These are phyloP conservation scores for Drosophila austrosaltans DNA, from an alignment of 2,888 invertebrate genomes.

Conservation along the genomic window DNA sequence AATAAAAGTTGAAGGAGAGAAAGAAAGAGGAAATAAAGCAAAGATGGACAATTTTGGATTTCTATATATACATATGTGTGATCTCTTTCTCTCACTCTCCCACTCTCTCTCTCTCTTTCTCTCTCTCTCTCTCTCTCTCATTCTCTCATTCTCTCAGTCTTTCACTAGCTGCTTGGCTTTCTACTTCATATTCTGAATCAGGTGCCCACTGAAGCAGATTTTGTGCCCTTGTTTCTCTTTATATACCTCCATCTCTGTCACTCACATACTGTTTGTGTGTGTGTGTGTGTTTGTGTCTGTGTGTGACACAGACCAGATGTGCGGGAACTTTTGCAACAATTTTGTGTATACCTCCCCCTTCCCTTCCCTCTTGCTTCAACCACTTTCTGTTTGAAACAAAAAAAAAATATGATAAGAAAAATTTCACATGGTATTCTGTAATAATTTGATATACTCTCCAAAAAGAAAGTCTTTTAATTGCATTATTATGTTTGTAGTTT, in stretches of 20 bases:
- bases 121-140: background rate
- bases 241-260: background rate
- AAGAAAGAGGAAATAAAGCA: background rate
- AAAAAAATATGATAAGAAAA: background rate
- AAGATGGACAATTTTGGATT: conserved; percentile 1
- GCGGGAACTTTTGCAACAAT: conserved; percentile 23
- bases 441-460: background rate
- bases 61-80: background rate
- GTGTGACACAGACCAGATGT: conserved; percentile 36
- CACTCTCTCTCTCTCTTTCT: background rate
- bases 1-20: background rate
- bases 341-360: background rate
- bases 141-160: too few species aligned
- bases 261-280: background rate
- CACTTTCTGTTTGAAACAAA: conserved; percentile 12
- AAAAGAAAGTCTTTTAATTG: background rate
- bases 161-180: background rate
- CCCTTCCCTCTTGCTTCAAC: conserved; percentile 12
- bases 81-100: background rate
- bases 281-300: conserved; percentile 4
- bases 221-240: background rate
- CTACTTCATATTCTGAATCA: conserved; percentile 33
- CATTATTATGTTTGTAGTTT: too few species aligned
- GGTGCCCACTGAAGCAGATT: conserved; percentile 37
- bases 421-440: background rate